Evolutionary conservation across 2,113 vertebrate species (phyloP).

Genomic region (Microcebus ravelobensis): DNA sequence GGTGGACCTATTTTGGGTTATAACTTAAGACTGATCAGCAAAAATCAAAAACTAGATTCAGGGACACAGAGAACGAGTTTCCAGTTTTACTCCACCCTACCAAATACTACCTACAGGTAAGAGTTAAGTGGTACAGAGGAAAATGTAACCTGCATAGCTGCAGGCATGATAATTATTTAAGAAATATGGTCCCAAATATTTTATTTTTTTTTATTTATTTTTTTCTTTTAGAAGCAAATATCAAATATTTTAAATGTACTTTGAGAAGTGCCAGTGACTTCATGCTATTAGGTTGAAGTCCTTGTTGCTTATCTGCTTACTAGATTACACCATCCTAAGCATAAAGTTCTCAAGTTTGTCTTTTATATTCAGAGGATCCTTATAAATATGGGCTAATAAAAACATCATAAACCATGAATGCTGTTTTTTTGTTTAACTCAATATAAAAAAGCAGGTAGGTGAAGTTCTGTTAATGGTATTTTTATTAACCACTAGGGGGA

Average conservation of each 20-base stretch:
- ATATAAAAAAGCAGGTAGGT: neutral
- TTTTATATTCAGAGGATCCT: neutral
- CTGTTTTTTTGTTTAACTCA: conserved; percentile 19
- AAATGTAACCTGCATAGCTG: fast-evolving
- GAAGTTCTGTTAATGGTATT: conserved; percentile 31
- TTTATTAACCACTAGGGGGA: conserved; percentile 7
- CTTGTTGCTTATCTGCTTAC: neutral
- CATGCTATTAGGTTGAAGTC: neutral
- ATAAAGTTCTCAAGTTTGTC: conserved; percentile 23
- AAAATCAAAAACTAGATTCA: conserved; percentile 75
- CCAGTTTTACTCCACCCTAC: conserved; percentile 86
- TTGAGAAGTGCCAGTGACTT: neutral
- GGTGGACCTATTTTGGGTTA: conserved; percentile 87
- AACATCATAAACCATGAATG: neutral
- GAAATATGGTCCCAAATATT: neutral
- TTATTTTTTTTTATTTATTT: no score
- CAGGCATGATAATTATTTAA: neutral
- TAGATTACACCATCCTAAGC: neutral
- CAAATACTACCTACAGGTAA: conserved; percentile 88
- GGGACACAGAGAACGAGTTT: conserved; percentile 83
- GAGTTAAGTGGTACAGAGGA: neutral
- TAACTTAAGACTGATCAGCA: conserved; percentile 85
- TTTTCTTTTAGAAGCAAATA: no score
- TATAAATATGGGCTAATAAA: neutral
- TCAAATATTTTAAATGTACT: neutral